A percentile compares a stretch with the other conserved stretches of the same genome.
phyloP scores from a whole-genome alignment of 35 echinoderm and acorn worm genomes.

The Ptychodera flava region DNA sequence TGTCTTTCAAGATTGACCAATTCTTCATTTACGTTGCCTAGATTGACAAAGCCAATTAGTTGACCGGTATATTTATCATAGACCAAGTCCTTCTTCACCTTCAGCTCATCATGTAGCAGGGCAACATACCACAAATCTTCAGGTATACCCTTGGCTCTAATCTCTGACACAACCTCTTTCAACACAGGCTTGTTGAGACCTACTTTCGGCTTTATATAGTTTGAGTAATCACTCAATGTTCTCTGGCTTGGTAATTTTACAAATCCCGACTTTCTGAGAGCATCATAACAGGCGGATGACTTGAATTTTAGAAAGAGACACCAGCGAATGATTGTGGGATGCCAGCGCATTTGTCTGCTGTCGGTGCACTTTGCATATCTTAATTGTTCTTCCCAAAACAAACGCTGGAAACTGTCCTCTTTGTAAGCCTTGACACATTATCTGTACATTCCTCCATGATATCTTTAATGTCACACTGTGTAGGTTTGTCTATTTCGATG shows the following conservation, averaged over 20 bases:
- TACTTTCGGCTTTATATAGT: neutral
- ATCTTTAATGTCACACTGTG: too few species aligned
- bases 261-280: neutral
- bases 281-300: neutral
- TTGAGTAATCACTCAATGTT: neutral
- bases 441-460: too few species aligned
- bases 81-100: slow-evolving; percentile 35
- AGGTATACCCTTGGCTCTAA: neutral
- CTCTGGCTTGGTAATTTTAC: neutral
- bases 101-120: slow-evolving; percentile 50
- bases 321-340: neutral
- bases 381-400: neutral
- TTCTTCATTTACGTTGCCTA: slow-evolving; percentile 32
- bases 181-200: neutral
- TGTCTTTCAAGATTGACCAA: too few species aligned
- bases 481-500: too few species aligned
- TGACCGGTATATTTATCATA: slow-evolving; percentile 20
- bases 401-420: neutral
- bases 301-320: neutral
- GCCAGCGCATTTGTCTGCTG: neutral
- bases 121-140: slow-evolving; percentile 18
- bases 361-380: neutral
- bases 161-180: slow-evolving; percentile 22
- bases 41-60: slow-evolving; percentile 30
- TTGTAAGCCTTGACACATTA: too few species aligned